phyloP scores from a whole-genome alignment of 2,113 vertebrate species.

The Calidris pygmaea region DNA sequence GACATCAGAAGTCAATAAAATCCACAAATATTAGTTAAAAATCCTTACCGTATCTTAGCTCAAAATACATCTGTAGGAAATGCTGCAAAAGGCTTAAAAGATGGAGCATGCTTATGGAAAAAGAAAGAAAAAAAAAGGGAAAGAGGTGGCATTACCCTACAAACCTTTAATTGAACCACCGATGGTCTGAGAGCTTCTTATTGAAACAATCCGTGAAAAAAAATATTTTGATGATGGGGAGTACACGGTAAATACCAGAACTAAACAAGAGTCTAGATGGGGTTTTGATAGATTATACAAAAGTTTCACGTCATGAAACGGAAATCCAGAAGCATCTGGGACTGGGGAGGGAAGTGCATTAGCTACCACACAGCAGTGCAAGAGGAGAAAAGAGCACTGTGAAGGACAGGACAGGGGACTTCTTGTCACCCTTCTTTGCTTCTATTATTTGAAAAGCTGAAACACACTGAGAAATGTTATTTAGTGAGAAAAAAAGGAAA shows the following conservation, averaged over 20 bases:
- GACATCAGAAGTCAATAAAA: background rate
- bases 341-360: background rate
- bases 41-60: background rate
- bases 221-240: background rate
- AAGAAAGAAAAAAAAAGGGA: background rate
- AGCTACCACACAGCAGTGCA: fast-evolving
- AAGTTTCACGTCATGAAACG: background rate
- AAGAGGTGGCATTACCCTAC: background rate
- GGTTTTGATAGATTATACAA: background rate
- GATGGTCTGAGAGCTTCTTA: background rate
- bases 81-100: background rate
- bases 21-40: background rate
- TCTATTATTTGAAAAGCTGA: background rate
- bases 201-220: background rate
- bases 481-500: background rate
- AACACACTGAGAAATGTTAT: background rate
- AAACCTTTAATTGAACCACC: background rate
- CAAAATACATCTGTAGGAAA: background rate
- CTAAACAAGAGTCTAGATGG: background rate
- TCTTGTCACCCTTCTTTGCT: background rate
- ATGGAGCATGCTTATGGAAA: background rate
- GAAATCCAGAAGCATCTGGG: background rate
- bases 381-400: background rate
- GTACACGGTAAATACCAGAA: background rate
- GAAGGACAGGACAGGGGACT: background rate